A percentile compares a stretch with the other conserved stretches of the same genome.
Conservation (phyloP, 2,888 invertebrate species). For the Cremastobaeus sp. region DNA sequence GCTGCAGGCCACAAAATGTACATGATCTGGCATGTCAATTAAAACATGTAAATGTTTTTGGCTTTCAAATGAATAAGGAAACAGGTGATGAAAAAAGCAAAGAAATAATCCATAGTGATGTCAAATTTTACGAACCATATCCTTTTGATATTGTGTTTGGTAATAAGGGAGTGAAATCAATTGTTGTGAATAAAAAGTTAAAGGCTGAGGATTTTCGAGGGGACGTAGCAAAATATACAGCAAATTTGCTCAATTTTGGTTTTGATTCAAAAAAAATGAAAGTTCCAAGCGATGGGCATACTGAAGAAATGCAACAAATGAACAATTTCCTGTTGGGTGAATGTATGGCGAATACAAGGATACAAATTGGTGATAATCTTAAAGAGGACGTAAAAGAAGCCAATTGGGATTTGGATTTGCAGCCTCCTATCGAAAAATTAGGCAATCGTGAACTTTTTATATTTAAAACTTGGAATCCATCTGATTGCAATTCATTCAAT, state of each 20-base stretch:
- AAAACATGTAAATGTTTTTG: not conserved
- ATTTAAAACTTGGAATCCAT: not conserved
- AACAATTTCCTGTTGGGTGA: not conserved
- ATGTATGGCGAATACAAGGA: not conserved
- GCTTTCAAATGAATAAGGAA: not conserved
- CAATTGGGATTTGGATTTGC: not conserved
- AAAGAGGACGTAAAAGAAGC: not conserved
- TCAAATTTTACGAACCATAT: not conserved
- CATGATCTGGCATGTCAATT: not conserved
- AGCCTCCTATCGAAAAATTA: not conserved
- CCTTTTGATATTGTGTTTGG: conserved; percentile 5
- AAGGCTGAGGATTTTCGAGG: not conserved
- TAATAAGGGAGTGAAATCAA: not conserved
- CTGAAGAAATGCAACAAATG: too few species aligned
- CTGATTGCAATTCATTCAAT: not conserved
- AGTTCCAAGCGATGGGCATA: too few species aligned
- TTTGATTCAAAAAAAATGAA: too few species aligned
- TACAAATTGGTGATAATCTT: not conserved
- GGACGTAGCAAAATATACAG: not conserved
- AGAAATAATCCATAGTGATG: not conserved
- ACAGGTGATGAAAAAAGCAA: not conserved
- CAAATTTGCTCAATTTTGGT: not conserved
- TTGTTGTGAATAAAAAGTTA: not conserved
- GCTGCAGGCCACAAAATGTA: not conserved
- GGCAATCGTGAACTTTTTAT: not conserved